Base-by-base conservation (phyloP, 2,113 vertebrate genomes). In the Neogobius melanostomus region DNA sequence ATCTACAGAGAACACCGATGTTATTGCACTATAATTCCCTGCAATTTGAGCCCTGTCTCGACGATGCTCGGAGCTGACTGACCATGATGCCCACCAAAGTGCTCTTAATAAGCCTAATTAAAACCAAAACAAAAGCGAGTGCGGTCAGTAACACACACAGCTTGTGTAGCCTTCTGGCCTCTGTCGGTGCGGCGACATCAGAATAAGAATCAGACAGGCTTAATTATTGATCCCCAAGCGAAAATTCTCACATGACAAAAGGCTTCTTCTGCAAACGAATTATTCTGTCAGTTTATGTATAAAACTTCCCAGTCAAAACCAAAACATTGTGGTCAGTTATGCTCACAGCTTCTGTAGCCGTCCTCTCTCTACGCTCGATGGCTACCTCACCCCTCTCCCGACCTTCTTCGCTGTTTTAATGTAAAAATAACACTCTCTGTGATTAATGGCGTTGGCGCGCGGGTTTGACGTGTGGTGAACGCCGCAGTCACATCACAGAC, bases 381-480 rank as follows among this genome's bases (percentile, higher is more conserved):
- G n/a, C 36, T 49, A 51, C 51, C 63, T 68, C 45, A 47, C 59
- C 43, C 59, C 43, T 68, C 66, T 47, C 64, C 59, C 71, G 68
- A 68, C 43, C 66, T 59, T 28, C 17, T 71, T 53, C 74, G 0
- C 57, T 47, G 14, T 68, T 63, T 79, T 72, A 82, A 74, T 72
- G 64, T 64, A 76, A 69, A 69, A 81, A 74, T 54, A 80, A 80
- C 72, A 79, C 60, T 36, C 36, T 49, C 15, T 52, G 64, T 84
- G 84, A 86, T 88, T 68, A 82, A 90, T 77, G 74, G 66, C 45
- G 6, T 0, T 43, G 17, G 47, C 69, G 59, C 42, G 66, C 50
- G 43, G 70, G 53, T 60, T 43, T 74, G 82, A 83, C 81, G 71
- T 15, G 65, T 72, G 51, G 69, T 66, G 72, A 76, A 82, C 51